These are phyloP conservation scores for Lampropteryx suffumata DNA, from an alignment of 2,888 invertebrate genomes.

Conservation along the genomic window DNA sequence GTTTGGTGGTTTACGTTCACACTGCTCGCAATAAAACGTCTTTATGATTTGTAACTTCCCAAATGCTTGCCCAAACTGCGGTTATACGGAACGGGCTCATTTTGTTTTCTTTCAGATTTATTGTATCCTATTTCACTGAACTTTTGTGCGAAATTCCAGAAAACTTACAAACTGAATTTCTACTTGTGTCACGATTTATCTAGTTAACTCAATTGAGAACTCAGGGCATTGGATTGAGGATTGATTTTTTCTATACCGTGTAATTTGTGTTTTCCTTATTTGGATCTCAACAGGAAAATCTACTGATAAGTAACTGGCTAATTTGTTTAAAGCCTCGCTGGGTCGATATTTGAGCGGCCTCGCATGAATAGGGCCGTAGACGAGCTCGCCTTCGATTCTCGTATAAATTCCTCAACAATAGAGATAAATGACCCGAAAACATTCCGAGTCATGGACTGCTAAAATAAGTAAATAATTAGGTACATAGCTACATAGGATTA, in stretches of 20 bases:
- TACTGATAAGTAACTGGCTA: background rate
- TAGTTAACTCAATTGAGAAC: background rate
- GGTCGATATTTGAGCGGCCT: background rate
- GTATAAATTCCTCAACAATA: conserved; percentile 24
- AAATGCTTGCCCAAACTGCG: conserved; percentile 27
- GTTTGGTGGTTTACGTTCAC: conserved; percentile 29
- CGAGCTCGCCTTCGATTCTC: conserved; percentile 3
- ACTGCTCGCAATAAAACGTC: conserved; percentile 33
- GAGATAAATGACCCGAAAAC: conserved; percentile 30
- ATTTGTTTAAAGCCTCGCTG: background rate
- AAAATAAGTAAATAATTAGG: too few relatives aligned
- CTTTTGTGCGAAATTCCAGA: conserved; percentile 19
- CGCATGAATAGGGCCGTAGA: conserved; percentile 1
- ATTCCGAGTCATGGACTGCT: conserved; percentile 2
- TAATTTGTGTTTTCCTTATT: too few relatives aligned
- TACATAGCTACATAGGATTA: too few relatives aligned
- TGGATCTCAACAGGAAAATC: too few relatives aligned
- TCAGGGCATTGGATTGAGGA: too few relatives aligned
- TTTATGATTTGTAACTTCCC: conserved; percentile 39
- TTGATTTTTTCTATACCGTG: too few relatives aligned
- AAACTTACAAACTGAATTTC: conserved; percentile 1
- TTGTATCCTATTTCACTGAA: conserved; percentile 26
- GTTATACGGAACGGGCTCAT: conserved; percentile 15
- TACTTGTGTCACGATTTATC: background rate
- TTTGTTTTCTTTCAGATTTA: conserved; percentile 35